Conservation (phyloP, 2,797 vertebrate genomes). For the Siniperca undulata region DNA sequence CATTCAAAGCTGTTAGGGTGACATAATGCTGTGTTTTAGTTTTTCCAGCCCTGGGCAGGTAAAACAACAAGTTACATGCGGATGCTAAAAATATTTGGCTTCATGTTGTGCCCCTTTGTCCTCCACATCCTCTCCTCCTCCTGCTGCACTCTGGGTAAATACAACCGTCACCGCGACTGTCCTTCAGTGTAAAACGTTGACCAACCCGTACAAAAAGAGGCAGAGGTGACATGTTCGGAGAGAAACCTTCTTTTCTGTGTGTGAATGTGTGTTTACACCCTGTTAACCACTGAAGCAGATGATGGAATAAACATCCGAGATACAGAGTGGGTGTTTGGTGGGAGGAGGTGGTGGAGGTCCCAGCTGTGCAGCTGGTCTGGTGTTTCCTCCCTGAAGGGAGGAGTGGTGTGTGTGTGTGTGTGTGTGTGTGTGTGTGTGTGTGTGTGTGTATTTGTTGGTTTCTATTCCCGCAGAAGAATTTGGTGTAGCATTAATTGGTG, state of each 20-base stretch:
- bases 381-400: constrained; percentile 37
- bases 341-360: constrained; percentile 28
- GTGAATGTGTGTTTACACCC: constrained; percentile 6
- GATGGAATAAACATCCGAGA: constrained; percentile 46
- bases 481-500: not conserved
- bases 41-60: constrained; percentile 5
- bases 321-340: constrained; percentile 13
- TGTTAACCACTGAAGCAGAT: constrained; percentile 30
- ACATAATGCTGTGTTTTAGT: not conserved
- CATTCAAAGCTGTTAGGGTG: not conserved
- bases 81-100: constrained; percentile 30
- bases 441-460: not conserved
- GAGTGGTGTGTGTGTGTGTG: constrained; percentile 1
- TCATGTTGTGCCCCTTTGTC: constrained; percentile 27
- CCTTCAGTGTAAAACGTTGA: constrained; percentile 25
- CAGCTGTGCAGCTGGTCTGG: constrained; percentile 56
- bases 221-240: not conserved
- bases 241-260: constrained; percentile 15
- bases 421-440: constrained; percentile 16
- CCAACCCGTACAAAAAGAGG: not conserved
- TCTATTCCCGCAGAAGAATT: not conserved
- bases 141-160: constrained; percentile 29
- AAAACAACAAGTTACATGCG: constrained; percentile 12
- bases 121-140: not conserved
- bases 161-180: not conserved